phyloP scores from a whole-genome alignment of 2,888 invertebrate species.

The Oligia fasciuncula region DNA sequence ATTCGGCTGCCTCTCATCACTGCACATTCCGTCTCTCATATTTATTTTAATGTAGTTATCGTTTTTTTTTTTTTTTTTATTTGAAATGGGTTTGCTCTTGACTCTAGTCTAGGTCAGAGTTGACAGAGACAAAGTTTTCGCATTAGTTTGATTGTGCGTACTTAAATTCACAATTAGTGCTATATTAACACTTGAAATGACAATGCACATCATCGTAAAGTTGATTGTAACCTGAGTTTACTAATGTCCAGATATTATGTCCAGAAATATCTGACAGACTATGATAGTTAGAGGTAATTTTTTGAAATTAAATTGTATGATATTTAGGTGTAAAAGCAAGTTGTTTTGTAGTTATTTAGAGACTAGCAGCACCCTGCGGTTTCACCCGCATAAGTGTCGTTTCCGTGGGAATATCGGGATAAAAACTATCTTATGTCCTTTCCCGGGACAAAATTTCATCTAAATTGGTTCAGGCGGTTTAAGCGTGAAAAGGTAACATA shows the following conservation, averaged over 20 bases:
- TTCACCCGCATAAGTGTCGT: too few relatives aligned
- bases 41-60: slow-evolving; percentile 63
- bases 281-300: slow-evolving; percentile 57
- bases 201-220: slow-evolving; percentile 60
- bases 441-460: too few relatives aligned
- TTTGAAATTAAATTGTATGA: slow-evolving; percentile 56
- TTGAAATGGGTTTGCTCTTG: too few relatives aligned
- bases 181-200: slow-evolving; percentile 55
- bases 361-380: too few relatives aligned
- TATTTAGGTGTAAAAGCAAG: slow-evolving; percentile 58
- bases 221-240: slow-evolving; percentile 44
- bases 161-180: slow-evolving; percentile 62
- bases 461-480: too few relatives aligned
- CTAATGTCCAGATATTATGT: slow-evolving; percentile 55
- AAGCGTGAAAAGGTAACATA: too few relatives aligned
- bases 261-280: slow-evolving; percentile 59
- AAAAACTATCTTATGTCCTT: too few relatives aligned
- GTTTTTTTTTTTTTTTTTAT: too few relatives aligned
- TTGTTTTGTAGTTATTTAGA: slow-evolving; percentile 28
- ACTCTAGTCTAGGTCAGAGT: too few relatives aligned
- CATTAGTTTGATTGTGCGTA: slow-evolving; percentile 64
- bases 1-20: slow-evolving; percentile 57
- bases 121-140: too few relatives aligned
- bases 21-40: slow-evolving; percentile 70
- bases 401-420: too few relatives aligned